phyloP scores from a whole-genome alignment of 2,888 invertebrate species.

The Neocrepidodera transversa region DNA sequence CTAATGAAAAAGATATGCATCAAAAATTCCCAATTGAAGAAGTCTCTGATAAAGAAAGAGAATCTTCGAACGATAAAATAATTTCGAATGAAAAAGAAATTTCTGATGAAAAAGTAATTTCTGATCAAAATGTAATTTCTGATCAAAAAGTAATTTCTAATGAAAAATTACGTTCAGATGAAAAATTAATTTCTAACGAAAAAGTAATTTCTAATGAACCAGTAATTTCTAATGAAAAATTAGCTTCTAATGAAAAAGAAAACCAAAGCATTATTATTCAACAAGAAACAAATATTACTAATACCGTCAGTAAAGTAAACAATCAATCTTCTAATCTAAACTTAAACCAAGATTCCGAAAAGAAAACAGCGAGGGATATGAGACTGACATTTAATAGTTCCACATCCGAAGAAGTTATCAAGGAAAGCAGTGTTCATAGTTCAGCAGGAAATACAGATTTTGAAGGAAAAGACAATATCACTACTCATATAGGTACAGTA shows the following conservation, averaged over 20 bases:
- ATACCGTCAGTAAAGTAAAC: neutral
- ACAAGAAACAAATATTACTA: neutral
- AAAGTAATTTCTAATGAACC: too few relatives aligned
- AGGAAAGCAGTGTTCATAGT: neutral
- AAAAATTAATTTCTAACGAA: too few relatives aligned
- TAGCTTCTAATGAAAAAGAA: neutral
- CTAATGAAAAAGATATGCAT: neutral
- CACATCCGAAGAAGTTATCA: constrained; percentile 1
- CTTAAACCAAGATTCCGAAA: neutral
- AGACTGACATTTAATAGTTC: neutral
- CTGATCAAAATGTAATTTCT: too few relatives aligned
- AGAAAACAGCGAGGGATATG: neutral
- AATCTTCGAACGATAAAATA: neutral
- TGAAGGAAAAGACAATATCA: neutral
- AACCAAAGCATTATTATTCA: neutral
- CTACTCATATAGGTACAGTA: neutral
- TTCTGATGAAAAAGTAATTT: neutral
- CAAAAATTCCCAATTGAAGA: neutral
- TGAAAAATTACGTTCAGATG: neutral
- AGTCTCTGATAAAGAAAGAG: too few relatives aligned
- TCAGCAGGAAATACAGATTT: neutral
- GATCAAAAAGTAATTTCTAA: too few relatives aligned
- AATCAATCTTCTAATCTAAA: neutral
- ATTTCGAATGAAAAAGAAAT: neutral
- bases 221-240: too few relatives aligned